A percentile compares a stretch with the other conserved stretches of the same genome.
These are phyloP conservation scores for Agrotis segetum DNA, from an alignment of 2,888 invertebrate genomes.

Conservation along the genomic window DNA sequence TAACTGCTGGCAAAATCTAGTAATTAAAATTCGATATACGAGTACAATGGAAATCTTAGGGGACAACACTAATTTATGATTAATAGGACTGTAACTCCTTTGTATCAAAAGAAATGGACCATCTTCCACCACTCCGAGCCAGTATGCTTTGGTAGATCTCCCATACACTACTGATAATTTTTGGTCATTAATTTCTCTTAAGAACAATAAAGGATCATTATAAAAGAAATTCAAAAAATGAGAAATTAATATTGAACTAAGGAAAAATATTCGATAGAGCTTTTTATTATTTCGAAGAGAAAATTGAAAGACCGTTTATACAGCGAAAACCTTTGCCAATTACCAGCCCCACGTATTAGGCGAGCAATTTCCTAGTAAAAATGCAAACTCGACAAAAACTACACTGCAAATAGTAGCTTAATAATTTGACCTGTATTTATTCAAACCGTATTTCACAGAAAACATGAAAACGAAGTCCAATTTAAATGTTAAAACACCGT, in stretches of 20 bases:
- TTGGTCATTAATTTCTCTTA: too few species aligned
- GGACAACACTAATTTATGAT: conserved; percentile 11
- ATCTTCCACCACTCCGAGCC: too few species aligned
- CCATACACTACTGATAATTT: too few species aligned
- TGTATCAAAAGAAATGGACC: too few species aligned
- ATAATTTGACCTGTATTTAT: conserved; percentile 24
- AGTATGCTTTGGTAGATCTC: too few species aligned
- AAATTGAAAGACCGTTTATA: too few species aligned
- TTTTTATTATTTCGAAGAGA: not conserved
- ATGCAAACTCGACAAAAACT: not conserved
- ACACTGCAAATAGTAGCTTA: not conserved
- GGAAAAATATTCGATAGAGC: too few species aligned
- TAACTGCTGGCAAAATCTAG: not conserved
- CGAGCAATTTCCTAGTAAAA: not conserved
- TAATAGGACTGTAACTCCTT: not conserved
- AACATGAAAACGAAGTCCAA: conserved; percentile 15
- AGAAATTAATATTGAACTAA: not conserved
- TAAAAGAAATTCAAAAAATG: not conserved
- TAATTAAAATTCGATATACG: conserved; percentile 23
- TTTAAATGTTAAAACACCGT: conserved; percentile 27
- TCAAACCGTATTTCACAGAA: conserved; percentile 14
- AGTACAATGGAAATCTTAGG: not conserved
- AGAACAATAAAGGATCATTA: too few species aligned
- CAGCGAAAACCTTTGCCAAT: not conserved
- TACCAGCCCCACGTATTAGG: not conserved